Base-by-base conservation (phyloP, 2,888 invertebrate genomes). In the Urechis unicinctus region DNA sequence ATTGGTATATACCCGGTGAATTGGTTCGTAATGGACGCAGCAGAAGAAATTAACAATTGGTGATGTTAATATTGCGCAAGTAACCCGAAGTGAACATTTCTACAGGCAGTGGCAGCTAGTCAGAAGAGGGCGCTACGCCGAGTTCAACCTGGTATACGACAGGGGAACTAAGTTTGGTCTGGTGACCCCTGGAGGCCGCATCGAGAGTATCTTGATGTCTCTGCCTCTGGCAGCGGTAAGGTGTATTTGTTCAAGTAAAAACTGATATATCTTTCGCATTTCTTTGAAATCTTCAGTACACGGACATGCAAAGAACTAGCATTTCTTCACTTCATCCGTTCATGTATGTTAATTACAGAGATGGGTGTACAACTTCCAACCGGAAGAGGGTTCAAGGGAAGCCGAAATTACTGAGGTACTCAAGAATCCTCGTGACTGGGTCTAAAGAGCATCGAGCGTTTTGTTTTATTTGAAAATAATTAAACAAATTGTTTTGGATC, bases 91-190 rank as follows among this genome's bases (percentile, higher is more conserved):
- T 17, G 9, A 36, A 36, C 36, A 36, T 17, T 17, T 36, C 36
- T 36, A 2, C 61, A 76, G 80, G 59, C 71, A 78, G 51, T 97
- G 96, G 96, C 96, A 97, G 80, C 79, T 95, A 53, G 73, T 96
- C 3, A 83, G 96, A 24, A 83, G 96, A 66, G 96, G 96, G 0
- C 69, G 79, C 50, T 97, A 97, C 77, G 95, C 94, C 0, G 97
- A 97, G 81, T 97, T 97, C 74, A 97, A 97, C 82, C 82, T 97
- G 50, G 89, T 97, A 64, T 96, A 97, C 76, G 97, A 97, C 80
- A 83, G 97, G 62, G 96, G 96, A 31, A 97, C 96, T 6, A 97
- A 96, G 81, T 97, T 97, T 79, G 96, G 96, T 0, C 82, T 97
- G 21, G 86, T 88, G 74, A 96, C 96, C 4, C 96, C 96, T 3